These are phyloP conservation scores for Pogonocichla stellata DNA, from an alignment of 2,113 vertebrate genomes.

Conservation along the genomic window DNA sequence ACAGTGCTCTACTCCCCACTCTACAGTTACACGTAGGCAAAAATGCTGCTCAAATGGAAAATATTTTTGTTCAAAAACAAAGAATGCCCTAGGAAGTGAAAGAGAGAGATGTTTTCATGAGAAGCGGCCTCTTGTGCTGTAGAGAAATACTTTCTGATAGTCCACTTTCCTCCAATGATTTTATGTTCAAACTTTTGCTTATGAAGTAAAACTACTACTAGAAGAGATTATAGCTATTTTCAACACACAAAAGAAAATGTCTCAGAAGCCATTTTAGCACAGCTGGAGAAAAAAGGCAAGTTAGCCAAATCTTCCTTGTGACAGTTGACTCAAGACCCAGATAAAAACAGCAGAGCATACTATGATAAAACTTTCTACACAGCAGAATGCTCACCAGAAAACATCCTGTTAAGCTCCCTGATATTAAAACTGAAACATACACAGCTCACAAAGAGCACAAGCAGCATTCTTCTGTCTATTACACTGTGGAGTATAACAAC, in stretches of 20 bases:
- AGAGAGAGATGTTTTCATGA: background rate
- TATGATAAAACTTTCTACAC: background rate
- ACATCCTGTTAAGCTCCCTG: background rate
- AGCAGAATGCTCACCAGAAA: background rate
- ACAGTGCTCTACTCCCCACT: background rate
- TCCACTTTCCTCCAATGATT: background rate
- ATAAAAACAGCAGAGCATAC: background rate
- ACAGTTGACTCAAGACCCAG: background rate
- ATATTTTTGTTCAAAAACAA: background rate
- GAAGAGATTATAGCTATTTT: background rate
- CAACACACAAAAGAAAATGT: background rate
- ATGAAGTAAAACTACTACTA: background rate
- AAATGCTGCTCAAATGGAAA: background rate
- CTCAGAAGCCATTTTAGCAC: background rate
- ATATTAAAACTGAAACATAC: background rate
- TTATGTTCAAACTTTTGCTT: background rate
- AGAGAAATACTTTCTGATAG: background rate
- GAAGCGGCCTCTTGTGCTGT: background rate
- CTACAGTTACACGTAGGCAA: background rate
- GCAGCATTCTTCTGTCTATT: background rate
- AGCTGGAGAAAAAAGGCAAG: background rate
- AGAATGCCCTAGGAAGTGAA: background rate
- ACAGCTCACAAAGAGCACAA: fast-evolving
- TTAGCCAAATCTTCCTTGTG: background rate
- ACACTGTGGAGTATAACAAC: background rate